phyloP scores from a whole-genome alignment of 2,797 vertebrate genomes.

The Hydrolagus colliei region DNA sequence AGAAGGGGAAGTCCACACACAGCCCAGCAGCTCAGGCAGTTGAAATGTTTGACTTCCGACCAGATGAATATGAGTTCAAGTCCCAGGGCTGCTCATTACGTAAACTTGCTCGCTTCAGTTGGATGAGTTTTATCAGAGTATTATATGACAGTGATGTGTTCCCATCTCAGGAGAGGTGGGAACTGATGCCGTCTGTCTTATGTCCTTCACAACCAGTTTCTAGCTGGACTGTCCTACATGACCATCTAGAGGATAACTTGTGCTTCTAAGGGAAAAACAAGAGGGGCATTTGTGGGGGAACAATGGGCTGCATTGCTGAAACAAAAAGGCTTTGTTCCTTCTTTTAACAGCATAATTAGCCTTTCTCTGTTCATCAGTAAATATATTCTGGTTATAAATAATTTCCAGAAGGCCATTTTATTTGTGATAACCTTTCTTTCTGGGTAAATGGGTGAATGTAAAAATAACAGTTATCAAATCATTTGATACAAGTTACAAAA shows the following conservation, averaged over 20 bases:
- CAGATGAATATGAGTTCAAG: not conserved
- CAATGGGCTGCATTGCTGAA: too few relatives aligned
- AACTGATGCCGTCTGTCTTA: not conserved
- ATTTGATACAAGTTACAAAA: too few relatives aligned
- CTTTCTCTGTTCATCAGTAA: not conserved
- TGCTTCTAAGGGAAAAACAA: not conserved
- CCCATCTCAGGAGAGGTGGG: not conserved
- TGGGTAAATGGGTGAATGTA: too few relatives aligned
- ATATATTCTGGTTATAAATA: too few relatives aligned
- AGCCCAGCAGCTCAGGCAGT: not conserved
- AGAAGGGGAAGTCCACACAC: not conserved
- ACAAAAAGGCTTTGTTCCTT: too few relatives aligned
- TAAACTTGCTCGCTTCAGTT: not conserved
- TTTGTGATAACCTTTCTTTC: too few relatives aligned
- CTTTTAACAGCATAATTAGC: not conserved
- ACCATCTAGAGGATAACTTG: not conserved
- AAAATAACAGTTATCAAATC: too few relatives aligned
- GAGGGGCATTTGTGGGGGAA: too few relatives aligned
- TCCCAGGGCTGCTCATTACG: too few relatives aligned
- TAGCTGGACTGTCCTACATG: not conserved
- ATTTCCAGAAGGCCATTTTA: too few relatives aligned
- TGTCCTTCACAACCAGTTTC: not conserved
- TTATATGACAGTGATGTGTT: not conserved
- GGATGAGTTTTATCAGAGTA: not conserved
- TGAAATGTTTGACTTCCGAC: not conserved